Evolutionary conservation across 2,888 invertebrate genomes (phyloP).

Genomic region (Hypselothyrea guttata): DNA sequence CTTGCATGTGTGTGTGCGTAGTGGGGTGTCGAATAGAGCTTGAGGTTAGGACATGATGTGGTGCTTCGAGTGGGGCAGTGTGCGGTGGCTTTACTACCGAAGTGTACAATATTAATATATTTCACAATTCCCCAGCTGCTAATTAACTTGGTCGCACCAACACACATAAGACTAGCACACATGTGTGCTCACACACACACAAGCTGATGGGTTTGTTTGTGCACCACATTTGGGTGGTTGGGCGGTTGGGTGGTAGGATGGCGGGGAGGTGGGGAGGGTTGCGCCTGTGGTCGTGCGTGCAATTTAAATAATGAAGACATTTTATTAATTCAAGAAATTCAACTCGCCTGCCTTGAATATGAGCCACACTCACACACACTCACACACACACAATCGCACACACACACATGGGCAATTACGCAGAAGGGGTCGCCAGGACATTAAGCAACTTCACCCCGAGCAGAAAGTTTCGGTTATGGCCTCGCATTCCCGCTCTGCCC

Average conservation of each 20-base stretch:
- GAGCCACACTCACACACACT: constrained; percentile 23
- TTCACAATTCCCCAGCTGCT: constrained; percentile 77
- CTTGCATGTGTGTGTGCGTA: background rate
- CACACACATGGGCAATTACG: constrained; percentile 55
- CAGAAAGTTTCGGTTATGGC: constrained; percentile 42
- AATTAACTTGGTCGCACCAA: constrained; percentile 63
- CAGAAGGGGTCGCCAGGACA: constrained; percentile 60
- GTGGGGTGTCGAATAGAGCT: too few species aligned
- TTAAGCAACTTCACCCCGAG: constrained; percentile 64
- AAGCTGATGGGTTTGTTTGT: constrained; percentile 35
- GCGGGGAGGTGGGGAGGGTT: too few species aligned
- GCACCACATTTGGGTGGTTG: constrained; percentile 48
- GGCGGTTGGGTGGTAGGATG: too few species aligned
- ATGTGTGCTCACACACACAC: constrained; percentile 21
- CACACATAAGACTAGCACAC: constrained; percentile 25
- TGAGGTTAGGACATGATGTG: background rate
- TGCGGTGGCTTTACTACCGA: constrained; percentile 44
- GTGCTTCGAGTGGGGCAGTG: constrained; percentile 7
- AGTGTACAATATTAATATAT: constrained; percentile 76
- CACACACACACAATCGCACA: constrained; percentile 21
- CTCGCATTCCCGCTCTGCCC: constrained; percentile 4
- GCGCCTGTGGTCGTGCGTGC: constrained; percentile 71
- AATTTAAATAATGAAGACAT: constrained; percentile 78
- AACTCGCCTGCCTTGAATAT: constrained; percentile 60
- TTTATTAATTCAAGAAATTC: constrained; percentile 77